A percentile compares a stretch with the other conserved stretches of the same genome.
Evolutionary conservation across 2,797 vertebrate species (phyloP).

Genomic region (Phaenicophaeus curvirostris): DNA sequence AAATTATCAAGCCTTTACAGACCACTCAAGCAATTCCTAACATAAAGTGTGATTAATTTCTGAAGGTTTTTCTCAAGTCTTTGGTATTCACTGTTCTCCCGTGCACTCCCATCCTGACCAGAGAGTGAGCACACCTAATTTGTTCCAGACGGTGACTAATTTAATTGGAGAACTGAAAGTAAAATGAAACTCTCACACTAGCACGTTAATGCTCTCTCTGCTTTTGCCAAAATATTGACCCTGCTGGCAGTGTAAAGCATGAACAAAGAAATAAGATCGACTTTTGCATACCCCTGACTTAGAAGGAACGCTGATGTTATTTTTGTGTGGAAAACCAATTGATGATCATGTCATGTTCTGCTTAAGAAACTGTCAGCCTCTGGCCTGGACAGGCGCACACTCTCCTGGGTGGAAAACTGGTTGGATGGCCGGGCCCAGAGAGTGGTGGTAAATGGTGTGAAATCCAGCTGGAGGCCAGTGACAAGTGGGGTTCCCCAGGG

Average conservation of each 20-base stretch:
- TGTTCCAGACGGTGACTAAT: slow-evolving; percentile 44
- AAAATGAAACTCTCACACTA: slow-evolving; percentile 18
- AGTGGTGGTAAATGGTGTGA: too few relatives aligned
- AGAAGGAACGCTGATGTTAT: background rate
- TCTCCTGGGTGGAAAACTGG: too few relatives aligned
- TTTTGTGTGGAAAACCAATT: background rate
- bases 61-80: background rate
- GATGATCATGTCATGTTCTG: background rate
- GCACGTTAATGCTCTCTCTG: background rate
- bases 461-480: too few relatives aligned
- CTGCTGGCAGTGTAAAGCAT: background rate
- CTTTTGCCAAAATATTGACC: background rate
- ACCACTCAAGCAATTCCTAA: background rate
- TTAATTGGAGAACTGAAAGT: slow-evolving; percentile 42
- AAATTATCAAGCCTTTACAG: background rate
- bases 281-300: background rate
- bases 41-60: background rate
- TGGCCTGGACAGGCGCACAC: too few relatives aligned
- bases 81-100: background rate
- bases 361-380: too few relatives aligned
- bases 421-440: too few relatives aligned
- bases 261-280: background rate
- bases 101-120: background rate
- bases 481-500: too few relatives aligned
- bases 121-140: background rate